phyloP scores from a whole-genome alignment of 2,113 vertebrate species.

The Zingel zingel region DNA sequence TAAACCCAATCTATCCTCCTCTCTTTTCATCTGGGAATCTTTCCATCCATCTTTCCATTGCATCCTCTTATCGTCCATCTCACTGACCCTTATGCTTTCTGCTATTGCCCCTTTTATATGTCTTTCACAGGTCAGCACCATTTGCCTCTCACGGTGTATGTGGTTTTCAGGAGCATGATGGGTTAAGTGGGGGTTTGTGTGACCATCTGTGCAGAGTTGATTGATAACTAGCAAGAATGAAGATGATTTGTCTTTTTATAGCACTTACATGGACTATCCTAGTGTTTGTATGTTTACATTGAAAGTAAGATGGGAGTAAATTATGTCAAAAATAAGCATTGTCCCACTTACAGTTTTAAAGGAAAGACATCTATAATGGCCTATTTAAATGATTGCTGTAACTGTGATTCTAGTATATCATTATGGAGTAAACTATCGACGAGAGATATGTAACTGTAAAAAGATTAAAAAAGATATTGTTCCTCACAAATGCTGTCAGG shows the following conservation, averaged over 20 bases:
- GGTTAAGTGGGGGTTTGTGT: slow-evolving; percentile 46
- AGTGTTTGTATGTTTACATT: neutral
- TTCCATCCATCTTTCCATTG: slow-evolving; percentile 57
- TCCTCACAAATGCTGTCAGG: slow-evolving; percentile 21
- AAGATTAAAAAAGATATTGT: slow-evolving; percentile 18
- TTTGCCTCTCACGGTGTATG: slow-evolving; percentile 41
- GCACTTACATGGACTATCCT: neutral
- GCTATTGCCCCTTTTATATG: slow-evolving; percentile 27
- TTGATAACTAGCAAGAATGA: slow-evolving; percentile 38
- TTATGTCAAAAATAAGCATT: neutral
- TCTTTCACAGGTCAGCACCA: slow-evolving; percentile 47
- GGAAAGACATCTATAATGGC: neutral
- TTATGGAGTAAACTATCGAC: slow-evolving; percentile 1
- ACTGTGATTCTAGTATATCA: slow-evolving; percentile 19
- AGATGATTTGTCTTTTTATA: slow-evolving; percentile 23
- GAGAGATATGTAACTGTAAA: slow-evolving; percentile 14
- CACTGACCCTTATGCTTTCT: slow-evolving; percentile 43
- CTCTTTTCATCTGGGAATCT: slow-evolving; percentile 38
- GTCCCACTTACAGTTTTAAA: neutral
- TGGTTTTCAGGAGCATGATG: slow-evolving; percentile 12
- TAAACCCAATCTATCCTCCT: slow-evolving; percentile 48
- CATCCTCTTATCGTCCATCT: slow-evolving; percentile 52
- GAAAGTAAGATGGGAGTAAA: neutral
- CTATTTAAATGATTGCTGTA: neutral
- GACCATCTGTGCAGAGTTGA: slow-evolving; percentile 51